Evolutionary conservation across 2,888 invertebrate genomes (phyloP), one percentile per base, ranked within the genome.

Genomic region (Cyclophora albipunctata): DNA sequence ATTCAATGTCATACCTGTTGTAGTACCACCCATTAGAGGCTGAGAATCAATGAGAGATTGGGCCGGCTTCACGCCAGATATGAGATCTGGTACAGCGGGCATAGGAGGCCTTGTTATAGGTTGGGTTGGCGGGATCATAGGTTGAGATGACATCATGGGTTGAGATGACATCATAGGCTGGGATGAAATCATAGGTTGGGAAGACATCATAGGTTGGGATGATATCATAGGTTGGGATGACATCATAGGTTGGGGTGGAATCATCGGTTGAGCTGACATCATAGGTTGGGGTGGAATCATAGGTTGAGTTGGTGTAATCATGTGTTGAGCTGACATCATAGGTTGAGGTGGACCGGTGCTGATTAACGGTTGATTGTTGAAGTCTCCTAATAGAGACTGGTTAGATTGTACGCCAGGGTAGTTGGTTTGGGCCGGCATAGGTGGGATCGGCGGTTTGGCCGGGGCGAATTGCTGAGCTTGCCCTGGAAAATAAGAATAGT

Each of bases 381-480:
- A 73, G 58, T 80, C 80, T 0, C 73, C 78, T 0, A 81, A 60
- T 4, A 81, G 55, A 0, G 75, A 73, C 52, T 76, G 76, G 46
- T 67, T 68, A 7, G 53, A 59, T 52, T 75, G 78, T 4, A 37
- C 37, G 69, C 40, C 40, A 4, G 37, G 37, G 5, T 4, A 5
- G 4, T 37, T 4, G 37, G 37, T 47, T 5, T 67, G 55, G 43
- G 72, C 67, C 0, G 79, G 84, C 80, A 83, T 80, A 0, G 84
- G 82, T 0, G 84, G 85, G 4, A 85, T 79, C 0, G 85, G 81
- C 0, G 82, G 85, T 57, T 84, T 79, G 33, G 76, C 59, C 6
- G 83, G 77, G n/a, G 80, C 76, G 57, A 84, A 81, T 56, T 80
- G 79, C 6, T 66, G 60, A 3, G 45, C 50, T 34, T 49, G 62